These are phyloP conservation scores for Thryonomys swinderianus DNA, from an alignment of 2,113 vertebrate species.

Conservation along the genomic window DNA sequence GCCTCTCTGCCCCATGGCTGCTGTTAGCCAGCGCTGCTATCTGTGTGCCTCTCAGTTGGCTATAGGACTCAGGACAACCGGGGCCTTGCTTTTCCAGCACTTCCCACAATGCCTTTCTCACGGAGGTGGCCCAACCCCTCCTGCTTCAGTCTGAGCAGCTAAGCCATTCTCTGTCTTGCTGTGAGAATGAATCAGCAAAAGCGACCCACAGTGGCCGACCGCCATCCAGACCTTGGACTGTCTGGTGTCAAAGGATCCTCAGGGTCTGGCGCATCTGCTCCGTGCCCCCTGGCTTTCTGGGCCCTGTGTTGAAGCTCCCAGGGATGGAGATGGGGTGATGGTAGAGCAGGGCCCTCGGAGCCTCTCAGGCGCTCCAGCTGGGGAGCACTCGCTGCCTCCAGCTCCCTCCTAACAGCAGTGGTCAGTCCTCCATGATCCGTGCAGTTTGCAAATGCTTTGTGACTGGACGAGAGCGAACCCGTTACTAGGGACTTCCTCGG, in stretches of 20 bases:
- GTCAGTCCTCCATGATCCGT: background rate
- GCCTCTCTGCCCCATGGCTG: background rate
- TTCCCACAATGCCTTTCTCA: background rate
- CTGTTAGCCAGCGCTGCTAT: too few relatives aligned
- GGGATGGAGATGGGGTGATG: background rate
- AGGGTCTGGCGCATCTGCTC: rapidly evolving
- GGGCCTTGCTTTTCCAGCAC: background rate
- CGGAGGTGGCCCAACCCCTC: rapidly evolving
- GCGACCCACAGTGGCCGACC: background rate
- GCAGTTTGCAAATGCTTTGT: background rate
- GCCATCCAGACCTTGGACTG: rapidly evolving
- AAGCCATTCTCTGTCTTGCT: background rate
- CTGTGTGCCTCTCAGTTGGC: background rate
- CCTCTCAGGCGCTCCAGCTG: too few relatives aligned
- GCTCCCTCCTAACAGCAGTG: background rate
- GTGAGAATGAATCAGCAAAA: background rate
- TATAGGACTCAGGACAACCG: background rate
- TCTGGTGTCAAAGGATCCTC: background rate
- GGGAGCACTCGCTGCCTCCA: too few relatives aligned
- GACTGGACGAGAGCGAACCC: background rate
- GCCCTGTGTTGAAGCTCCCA: background rate
- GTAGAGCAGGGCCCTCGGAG: too few relatives aligned
- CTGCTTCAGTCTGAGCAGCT: rapidly evolving
- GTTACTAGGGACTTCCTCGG: rapidly evolving
- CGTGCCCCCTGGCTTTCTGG: background rate